Base-by-base conservation (phyloP, 2,888 invertebrate genomes). In the Drosophila barbarae region DNA sequence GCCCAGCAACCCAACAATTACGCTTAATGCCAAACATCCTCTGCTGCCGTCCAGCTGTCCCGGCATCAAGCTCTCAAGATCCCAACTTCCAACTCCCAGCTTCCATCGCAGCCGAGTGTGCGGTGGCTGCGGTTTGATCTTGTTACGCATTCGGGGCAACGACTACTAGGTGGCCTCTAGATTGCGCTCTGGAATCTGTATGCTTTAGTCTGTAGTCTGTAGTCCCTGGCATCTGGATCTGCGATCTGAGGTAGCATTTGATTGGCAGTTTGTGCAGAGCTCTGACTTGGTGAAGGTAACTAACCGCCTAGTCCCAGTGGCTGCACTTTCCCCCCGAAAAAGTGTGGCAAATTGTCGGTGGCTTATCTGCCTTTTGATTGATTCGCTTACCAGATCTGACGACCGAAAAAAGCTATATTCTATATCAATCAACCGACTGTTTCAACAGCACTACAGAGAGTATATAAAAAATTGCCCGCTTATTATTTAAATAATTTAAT, bases 1-100 rank as follows among this genome's bases (percentile, higher is more conserved):
- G 53, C 50, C 56, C 52, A 53, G 70, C 61, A 72, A 74, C 72
- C 63, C 76, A 76, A 72, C 85, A 84, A 84, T 84, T 84, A 84
- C 85, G 77, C 74, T 85, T 84, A 85, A 86, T 84, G 85, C 84
- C 86, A 81, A 85, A 84, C 85, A 84, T 84, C 86, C 86, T 84
- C 83, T 73, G 61, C 52, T 73, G 61, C 55, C 23, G 41, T 47
- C 38, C 61, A 28, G 34, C 52, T 67, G 60, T 49, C 61, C 47
- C 26, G 15, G 18, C 46, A 30, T 30, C 23, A 30, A 42, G 36
- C 23, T 41, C 5, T 13, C 21, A 9, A 30, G 21, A 26, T 32
- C 34, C 26, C 15, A 46, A 5, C 34, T 34, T 9, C 28, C 28
- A 28, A 23, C 23, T 32, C 34, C 26, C n/a, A 46, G 8, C 34